phyloP scores from a whole-genome alignment of 2,113 vertebrate species.

The Myodes glareolus region DNA sequence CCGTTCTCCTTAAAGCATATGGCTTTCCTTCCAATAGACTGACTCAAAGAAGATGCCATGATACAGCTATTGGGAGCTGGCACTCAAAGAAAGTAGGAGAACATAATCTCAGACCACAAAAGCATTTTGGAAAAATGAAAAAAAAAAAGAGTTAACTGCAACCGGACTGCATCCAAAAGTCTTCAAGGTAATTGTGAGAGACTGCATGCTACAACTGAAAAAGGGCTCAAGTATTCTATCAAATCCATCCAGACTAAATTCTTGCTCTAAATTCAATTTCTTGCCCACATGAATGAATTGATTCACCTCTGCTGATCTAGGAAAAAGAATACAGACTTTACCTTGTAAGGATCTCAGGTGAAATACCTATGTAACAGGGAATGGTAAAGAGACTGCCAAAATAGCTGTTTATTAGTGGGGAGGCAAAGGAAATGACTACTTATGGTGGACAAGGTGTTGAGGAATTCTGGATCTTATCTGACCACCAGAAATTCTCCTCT shows the following conservation, averaged over 20 bases:
- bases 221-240: not conserved
- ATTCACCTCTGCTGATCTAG: not conserved
- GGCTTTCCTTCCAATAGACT: not conserved
- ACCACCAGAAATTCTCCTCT: not conserved
- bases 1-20: not conserved
- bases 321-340: not conserved
- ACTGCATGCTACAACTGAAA: not conserved
- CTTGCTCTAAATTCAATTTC: constrained; percentile 5
- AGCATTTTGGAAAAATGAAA: not conserved
- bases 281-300: not conserved
- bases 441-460: not conserved
- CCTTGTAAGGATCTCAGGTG: not conserved
- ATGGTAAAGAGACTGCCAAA: not conserved
- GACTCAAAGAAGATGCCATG: not conserved
- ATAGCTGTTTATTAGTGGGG: not conserved
- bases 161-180: not conserved
- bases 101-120: not conserved
- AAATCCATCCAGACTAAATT: not conserved
- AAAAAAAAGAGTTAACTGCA: not conserved
- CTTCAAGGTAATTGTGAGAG: not conserved
- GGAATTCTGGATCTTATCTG: not conserved
- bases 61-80: not conserved
- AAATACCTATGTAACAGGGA: not conserved
- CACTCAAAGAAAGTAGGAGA: not conserved
- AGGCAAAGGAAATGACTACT: not conserved